Conservation (phyloP, 2,797 vertebrate genomes). For the Hippopotamyrus pictus region DNA sequence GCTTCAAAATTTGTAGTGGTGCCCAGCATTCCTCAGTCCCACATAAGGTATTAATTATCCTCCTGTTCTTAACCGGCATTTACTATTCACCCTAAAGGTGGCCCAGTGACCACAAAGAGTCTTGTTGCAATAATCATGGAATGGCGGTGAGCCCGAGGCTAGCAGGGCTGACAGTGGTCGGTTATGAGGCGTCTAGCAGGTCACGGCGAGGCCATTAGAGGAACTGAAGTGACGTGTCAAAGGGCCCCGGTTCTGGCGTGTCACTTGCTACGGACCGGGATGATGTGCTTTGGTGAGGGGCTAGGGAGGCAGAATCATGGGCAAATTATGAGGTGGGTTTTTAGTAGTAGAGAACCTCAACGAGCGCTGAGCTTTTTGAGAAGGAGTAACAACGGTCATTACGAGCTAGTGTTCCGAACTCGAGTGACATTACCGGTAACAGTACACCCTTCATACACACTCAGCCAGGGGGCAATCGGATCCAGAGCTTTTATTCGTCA, state of each 20-base stretch:
- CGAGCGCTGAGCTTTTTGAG: background rate
- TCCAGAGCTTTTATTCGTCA: conserved; percentile 38
- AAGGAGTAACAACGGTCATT: conserved; percentile 29
- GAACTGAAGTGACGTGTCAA: too few species aligned
- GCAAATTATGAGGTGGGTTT: background rate
- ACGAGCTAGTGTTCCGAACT: conserved; percentile 34
- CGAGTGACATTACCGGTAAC: conserved; percentile 52
- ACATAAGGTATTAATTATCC: background rate
- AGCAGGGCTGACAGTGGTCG: background rate
- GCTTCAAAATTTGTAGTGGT: background rate
- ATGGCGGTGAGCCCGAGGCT: background rate
- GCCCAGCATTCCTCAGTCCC: background rate
- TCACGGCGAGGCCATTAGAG: background rate
- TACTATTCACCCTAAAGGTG: background rate
- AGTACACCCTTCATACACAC: conserved; percentile 33
- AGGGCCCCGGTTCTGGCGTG: background rate
- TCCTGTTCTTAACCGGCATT: background rate
- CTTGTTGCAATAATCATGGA: background rate
- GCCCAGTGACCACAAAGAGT: background rate
- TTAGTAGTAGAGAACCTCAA: background rate
- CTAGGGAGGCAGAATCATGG: background rate
- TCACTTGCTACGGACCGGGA: background rate
- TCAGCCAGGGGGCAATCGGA: conserved; percentile 38
- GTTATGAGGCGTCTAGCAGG: background rate
- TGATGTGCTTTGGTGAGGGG: background rate